These are phyloP conservation scores for Felis chaus DNA, from an alignment of 2,113 vertebrate species.

Conservation along the genomic window DNA sequence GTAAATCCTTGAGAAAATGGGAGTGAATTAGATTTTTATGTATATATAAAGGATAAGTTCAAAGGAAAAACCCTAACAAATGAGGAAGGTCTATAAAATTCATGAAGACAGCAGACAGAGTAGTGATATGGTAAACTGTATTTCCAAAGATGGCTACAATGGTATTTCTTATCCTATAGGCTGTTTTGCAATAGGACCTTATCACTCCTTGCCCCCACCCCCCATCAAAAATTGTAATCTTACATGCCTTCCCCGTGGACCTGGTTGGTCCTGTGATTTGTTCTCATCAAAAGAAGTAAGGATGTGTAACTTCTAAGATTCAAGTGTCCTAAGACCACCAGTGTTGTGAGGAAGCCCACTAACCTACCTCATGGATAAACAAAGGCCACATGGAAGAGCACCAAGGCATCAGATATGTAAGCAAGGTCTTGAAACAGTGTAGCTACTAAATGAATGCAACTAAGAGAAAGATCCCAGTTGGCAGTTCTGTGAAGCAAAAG, in stretches of 20 bases:
- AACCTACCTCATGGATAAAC: neutral
- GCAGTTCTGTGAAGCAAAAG: neutral
- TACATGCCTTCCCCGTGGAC: neutral
- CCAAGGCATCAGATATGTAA: neutral
- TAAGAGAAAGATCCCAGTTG: neutral
- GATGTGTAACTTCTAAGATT: neutral
- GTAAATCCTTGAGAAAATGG: neutral
- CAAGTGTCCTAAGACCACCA: neutral
- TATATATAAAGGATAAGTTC: neutral
- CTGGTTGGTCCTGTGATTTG: neutral
- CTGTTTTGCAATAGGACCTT: neutral
- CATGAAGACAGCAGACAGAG: neutral
- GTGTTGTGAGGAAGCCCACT: neutral
- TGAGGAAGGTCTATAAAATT: constrained; percentile 7
- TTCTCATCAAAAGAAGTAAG: neutral
- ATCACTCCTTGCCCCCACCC: neutral
- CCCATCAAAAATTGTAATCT: neutral
- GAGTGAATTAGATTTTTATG: neutral
- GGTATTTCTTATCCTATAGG: neutral
- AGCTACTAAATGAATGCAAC: neutral
- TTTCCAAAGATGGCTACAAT: neutral
- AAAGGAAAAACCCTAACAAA: constrained; percentile 22
- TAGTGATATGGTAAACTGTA: neutral
- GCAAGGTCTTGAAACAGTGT: neutral
- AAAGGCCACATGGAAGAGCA: neutral